Percentiles rank a stretch among this genome's conserved stretches.
Evolutionary conservation across 2,888 invertebrate species (phyloP).

Genomic region (Ashinkailepas kermadecensis): DNA sequence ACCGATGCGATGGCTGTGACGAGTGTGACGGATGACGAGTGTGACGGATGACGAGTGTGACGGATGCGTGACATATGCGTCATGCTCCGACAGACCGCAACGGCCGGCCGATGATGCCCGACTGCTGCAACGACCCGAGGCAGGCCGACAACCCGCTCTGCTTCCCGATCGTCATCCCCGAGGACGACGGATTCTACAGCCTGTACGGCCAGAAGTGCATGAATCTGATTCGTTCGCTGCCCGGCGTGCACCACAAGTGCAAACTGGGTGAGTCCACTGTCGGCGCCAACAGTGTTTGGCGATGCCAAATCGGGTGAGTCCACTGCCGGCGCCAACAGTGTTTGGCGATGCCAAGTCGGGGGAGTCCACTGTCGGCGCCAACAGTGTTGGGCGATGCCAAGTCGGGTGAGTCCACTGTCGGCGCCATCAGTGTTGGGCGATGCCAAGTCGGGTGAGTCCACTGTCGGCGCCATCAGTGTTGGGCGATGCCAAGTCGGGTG

Average conservation of each 20-base stretch:
- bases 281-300: too few relatives aligned
- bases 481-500: conserved; percentile 78
- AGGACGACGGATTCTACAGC: conserved; percentile 83
- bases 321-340: too few relatives aligned
- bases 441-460: too few relatives aligned
- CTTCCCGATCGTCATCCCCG: conserved; percentile 77
- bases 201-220: conserved; percentile 76
- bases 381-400: too few relatives aligned
- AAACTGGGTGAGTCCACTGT: conserved; percentile 57
- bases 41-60: too few relatives aligned
- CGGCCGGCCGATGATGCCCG: conserved; percentile 31
- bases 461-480: conserved; percentile 71
- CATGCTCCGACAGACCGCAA: background rate
- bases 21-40: too few relatives aligned
- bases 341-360: too few relatives aligned
- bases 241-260: conserved; percentile 78
- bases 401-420: too few relatives aligned
- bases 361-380: too few relatives aligned
- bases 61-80: background rate
- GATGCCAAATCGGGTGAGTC: too few relatives aligned
- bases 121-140: conserved; percentile 34
- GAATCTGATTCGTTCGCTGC: conserved; percentile 82
- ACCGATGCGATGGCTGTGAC: too few relatives aligned
- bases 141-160: conserved; percentile 73
- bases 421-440: too few relatives aligned